Evolutionary conservation across 2,888 invertebrate genomes (phyloP), one percentile per base, ranked within the genome.

Genomic region (Campoplex nolae): DNA sequence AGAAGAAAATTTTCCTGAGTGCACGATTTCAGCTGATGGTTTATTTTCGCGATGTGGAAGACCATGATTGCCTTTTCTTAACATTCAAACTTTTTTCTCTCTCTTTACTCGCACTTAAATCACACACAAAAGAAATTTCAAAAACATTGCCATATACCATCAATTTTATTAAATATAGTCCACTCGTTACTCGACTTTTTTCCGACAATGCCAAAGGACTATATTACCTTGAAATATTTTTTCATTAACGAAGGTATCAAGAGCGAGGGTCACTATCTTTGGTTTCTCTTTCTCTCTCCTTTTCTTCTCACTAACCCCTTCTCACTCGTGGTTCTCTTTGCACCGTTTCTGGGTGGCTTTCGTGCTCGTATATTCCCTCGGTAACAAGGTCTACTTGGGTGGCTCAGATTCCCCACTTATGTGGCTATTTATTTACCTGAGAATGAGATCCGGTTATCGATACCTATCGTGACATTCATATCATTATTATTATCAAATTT

Each of bases 341-440:
- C 83, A 77, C 85, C 87, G 92, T 92, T 92, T 92, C 92, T 93
- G 91, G 91, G 92, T 92, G 92, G 92, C 88, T 84, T 88, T 45
- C 78, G 65, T 78, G 74, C 81, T 65, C 86, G 81, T 77, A 68
- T 88, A 90, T 92, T 91, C 89, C 90, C 90, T 88, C 88, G 91
- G 92, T 93, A 93, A 93, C 93, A 92, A 93, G 93, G 91, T 92
- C 92, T 92, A 92, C 93, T 92, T 93, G 93, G 93, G 92, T 93
- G 93, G 93, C 90, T 88, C 88, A 89, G 88, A 86, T 81, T 70
- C 76, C 79, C 79, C 81, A 82, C 82, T 84, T 87, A 78, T 32
- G 84, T 38, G 78, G 71, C 75, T 73, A 76, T 81, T 87, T 84
- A 70, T 74, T 77, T 86, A 81, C 81, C 68, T 68, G 84, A 70